These are phyloP conservation scores for Chlorops oryzae DNA, from an alignment of 1,140 invertebrate genomes.

Conservation along the genomic window DNA sequence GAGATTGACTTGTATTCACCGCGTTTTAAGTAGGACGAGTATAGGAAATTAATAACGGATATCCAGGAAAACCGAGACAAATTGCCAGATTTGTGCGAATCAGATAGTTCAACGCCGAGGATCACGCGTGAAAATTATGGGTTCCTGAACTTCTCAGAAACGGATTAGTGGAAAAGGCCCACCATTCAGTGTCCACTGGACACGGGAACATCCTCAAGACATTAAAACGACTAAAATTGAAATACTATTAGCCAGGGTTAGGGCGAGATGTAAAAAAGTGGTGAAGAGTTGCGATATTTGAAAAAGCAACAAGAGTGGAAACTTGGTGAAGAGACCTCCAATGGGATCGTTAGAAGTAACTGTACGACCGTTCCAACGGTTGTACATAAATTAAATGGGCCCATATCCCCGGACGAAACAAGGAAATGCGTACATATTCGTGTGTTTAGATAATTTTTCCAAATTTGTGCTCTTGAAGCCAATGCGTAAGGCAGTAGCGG, in stretches of 20 bases:
- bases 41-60: too few species aligned
- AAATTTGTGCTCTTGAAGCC: slow-evolving; percentile 4
- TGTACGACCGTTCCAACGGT: background rate
- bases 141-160: background rate
- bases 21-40: too few species aligned
- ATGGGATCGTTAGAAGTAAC: background rate
- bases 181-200: too few species aligned
- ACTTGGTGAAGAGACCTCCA: background rate
- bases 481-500: too few species aligned
- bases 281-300: background rate
- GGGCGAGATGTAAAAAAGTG: background rate
- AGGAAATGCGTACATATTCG: background rate
- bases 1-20: too few species aligned
- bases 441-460: background rate
- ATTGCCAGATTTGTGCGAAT: background rate
- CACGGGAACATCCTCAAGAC: background rate
- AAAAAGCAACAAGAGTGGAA: background rate
- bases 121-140: background rate
- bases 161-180: too few species aligned
- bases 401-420: background rate
- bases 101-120: background rate
- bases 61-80: background rate
- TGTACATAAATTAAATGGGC: background rate
- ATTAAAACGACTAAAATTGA: background rate
- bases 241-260: background rate